These are phyloP conservation scores for Morpho achilles DNA, from an alignment of 2,888 invertebrate genomes.

Conservation along the genomic window DNA sequence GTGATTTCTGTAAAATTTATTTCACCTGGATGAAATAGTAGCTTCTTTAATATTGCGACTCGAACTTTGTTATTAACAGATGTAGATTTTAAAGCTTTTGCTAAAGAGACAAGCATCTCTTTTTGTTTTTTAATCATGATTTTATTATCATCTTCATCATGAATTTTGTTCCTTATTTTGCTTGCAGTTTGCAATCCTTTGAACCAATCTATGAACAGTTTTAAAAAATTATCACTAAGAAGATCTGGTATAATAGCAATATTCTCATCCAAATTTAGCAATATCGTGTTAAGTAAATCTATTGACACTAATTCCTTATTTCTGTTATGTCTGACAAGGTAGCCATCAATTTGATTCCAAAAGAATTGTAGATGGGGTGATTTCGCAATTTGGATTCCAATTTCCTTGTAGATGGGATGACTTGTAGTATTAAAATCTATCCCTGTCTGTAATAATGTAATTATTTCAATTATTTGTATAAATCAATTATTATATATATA, in stretches of 20 bases:
- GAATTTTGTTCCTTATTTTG: constrained; percentile 73
- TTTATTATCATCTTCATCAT: constrained; percentile 69
- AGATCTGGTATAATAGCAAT: constrained; percentile 73
- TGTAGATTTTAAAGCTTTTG: constrained; percentile 69
- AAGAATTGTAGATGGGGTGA: constrained; percentile 75
- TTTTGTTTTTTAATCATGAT: constrained; percentile 78
- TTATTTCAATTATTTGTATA: no score
- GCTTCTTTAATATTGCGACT: constrained; percentile 79
- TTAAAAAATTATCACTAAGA: constrained; percentile 82
- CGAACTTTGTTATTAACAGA: constrained; percentile 71
- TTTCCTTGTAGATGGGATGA: constrained; percentile 83
- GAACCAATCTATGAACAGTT: constrained; percentile 81
- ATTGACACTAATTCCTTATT: constrained; percentile 81
- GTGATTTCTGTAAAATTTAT: constrained; percentile 87
- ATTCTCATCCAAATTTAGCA: constrained; percentile 70
- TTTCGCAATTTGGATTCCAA: constrained; percentile 74
- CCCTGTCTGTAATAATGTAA: constrained; percentile 69
- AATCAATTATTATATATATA: no score
- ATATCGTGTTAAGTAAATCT: constrained; percentile 78
- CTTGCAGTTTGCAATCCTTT: constrained; percentile 78
- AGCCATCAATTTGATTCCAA: constrained; percentile 76
- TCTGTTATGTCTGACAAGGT: constrained; percentile 66
- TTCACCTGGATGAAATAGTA: constrained; percentile 84
- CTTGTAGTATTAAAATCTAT: constrained; percentile 76
- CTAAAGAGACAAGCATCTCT: constrained; percentile 71